Conservation (phyloP, 1,140 invertebrate species). For the Coptotermes formosanus region DNA sequence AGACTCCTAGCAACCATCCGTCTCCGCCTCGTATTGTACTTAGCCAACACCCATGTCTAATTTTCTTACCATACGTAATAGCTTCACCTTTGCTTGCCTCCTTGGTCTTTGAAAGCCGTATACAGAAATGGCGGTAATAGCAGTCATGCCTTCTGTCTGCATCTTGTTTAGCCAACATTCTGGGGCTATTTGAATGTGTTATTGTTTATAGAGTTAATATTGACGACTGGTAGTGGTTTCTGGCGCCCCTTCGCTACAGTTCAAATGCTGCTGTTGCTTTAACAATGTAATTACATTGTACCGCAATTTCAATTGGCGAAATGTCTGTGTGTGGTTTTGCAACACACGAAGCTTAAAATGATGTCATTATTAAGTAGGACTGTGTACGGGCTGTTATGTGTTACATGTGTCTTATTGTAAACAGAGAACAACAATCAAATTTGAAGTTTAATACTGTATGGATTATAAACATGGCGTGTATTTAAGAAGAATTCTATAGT, state of each 20-base stretch:
- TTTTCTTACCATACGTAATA: constrained; percentile 3
- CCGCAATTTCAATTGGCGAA: neutral
- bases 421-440: neutral
- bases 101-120: neutral
- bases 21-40: neutral
- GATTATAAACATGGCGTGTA: too few species aligned
- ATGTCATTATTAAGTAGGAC: neutral
- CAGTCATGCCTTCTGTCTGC: neutral
- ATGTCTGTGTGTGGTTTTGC: neutral
- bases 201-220: constrained; percentile 14
- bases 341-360: neutral
- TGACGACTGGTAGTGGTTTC: neutral
- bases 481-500: too few species aligned
- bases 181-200: neutral
- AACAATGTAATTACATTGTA: neutral
- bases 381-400: neutral
- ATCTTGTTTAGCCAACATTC: neutral
- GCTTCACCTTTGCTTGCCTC: neutral
- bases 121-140: neutral
- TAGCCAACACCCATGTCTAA: constrained; percentile 6
- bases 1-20: neutral
- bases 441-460: too few species aligned
- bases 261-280: neutral
- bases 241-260: neutral
- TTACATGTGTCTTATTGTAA: neutral